Percentiles rank a stretch among this genome's conserved stretches.
Evolutionary conservation across 2,797 vertebrate genomes (phyloP).

Genomic region (Platyrinchus mystaceus): DNA sequence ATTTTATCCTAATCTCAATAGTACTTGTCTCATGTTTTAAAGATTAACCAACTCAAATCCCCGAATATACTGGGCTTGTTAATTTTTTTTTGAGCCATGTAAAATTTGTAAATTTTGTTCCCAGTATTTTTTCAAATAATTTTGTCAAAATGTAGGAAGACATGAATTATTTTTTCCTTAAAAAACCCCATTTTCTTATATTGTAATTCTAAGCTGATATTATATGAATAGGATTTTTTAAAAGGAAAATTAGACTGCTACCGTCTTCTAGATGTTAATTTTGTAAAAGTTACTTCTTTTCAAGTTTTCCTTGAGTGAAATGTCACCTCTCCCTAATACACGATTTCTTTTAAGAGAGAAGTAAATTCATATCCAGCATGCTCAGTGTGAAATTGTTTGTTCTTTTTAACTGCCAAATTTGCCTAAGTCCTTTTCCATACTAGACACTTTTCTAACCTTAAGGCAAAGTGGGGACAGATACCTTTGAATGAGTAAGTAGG

Average conservation of each 20-base stretch:
- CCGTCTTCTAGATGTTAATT: constrained; percentile 3
- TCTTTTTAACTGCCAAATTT: neutral
- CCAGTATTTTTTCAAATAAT: neutral
- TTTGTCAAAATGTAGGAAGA: neutral
- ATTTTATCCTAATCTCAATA: neutral
- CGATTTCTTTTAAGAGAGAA: neutral
- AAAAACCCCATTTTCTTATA: neutral
- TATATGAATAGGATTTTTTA: neutral
- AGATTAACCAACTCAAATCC: neutral
- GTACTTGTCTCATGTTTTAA: neutral
- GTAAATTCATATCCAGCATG: neutral
- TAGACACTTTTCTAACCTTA: neutral
- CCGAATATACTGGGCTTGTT: neutral
- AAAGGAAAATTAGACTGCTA: neutral
- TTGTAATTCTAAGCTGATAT: neutral
- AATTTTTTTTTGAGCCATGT: neutral
- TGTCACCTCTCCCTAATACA: neutral
- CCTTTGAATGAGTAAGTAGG: neutral
- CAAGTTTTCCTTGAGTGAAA: neutral
- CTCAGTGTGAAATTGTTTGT: neutral
- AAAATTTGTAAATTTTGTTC: neutral
- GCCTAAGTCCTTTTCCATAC: neutral
- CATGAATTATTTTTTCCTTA: neutral
- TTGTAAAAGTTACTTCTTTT: neutral
- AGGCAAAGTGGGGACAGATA: neutral